Evolutionary conservation across 2,113 vertebrate species (phyloP).

Genomic region (Daubentonia madagascariensis): DNA sequence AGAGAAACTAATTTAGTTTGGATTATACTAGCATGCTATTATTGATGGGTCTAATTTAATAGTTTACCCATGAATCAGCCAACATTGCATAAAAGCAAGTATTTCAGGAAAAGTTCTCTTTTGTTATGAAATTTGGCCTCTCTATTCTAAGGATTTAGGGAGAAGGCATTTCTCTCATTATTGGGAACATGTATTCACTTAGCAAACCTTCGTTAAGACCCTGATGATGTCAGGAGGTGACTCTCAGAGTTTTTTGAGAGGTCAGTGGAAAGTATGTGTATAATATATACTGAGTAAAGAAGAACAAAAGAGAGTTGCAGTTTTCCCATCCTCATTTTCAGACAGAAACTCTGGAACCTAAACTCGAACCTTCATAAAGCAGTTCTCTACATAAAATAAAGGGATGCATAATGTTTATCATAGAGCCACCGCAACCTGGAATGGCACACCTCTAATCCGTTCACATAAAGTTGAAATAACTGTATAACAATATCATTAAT

Average conservation of each 20-base stretch:
- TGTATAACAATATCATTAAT: neutral
- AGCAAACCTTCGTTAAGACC: neutral
- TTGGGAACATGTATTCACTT: conserved; percentile 11
- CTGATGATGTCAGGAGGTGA: neutral
- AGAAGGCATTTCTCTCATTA: neutral
- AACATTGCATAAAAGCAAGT: neutral
- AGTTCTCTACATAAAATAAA: conserved; percentile 8
- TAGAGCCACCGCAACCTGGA: neutral
- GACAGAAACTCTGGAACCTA: neutral
- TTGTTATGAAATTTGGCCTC: neutral
- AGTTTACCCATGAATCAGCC: neutral
- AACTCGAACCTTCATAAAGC: neutral
- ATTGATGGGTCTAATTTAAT: neutral
- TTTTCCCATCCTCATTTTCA: neutral
- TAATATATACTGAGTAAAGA: neutral
- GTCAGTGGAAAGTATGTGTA: neutral
- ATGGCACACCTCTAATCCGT: neutral
- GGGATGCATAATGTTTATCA: neutral
- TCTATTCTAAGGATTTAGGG: neutral
- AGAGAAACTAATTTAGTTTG: neutral
- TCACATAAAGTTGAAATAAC: neutral
- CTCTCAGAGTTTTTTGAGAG: neutral
- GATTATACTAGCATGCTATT: neutral
- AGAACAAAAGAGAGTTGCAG: neutral
- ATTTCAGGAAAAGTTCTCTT: neutral